Evolutionary conservation across 1,140 invertebrate genomes (phyloP).

Genomic region (Harpegnathos saltator): DNA sequence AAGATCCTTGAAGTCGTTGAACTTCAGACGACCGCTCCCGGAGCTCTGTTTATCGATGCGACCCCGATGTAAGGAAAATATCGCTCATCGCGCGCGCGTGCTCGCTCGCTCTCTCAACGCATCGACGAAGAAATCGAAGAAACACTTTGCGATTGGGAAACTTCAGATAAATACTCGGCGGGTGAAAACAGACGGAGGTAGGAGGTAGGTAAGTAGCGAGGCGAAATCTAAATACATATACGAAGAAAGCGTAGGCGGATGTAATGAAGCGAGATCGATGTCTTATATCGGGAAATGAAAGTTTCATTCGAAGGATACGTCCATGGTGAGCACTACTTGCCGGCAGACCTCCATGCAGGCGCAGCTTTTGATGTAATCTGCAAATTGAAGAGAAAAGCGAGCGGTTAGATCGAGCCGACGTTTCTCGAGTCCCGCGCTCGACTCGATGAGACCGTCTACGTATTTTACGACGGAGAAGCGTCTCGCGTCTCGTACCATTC

Average conservation of each 20-base stretch:
- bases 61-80: constrained; percentile 66
- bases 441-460: neutral
- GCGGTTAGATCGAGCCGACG: constrained; percentile 8
- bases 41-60: constrained; percentile 87
- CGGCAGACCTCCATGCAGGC: constrained; percentile 96
- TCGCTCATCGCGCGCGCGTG: no score
- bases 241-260: neutral
- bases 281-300: constrained; percentile 21
- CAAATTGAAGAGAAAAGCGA: constrained; percentile 70
- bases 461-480: constrained; percentile 51
- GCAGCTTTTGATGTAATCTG: constrained; percentile 97
- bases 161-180: neutral
- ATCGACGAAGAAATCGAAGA: neutral
- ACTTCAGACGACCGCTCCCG: constrained; percentile 93
- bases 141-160: neutral
- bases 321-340: constrained; percentile 95
- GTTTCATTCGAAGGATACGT: constrained; percentile 88
- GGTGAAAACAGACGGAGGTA: no score
- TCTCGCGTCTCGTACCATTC: constrained; percentile 88
- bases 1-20: constrained; percentile 95
- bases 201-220: no score
- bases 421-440: neutral
- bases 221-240: no score
- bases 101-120: no score
- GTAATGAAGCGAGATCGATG: neutral